Conservation (phyloP, 2,888 invertebrate species). For the Cephalotes varians region DNA sequence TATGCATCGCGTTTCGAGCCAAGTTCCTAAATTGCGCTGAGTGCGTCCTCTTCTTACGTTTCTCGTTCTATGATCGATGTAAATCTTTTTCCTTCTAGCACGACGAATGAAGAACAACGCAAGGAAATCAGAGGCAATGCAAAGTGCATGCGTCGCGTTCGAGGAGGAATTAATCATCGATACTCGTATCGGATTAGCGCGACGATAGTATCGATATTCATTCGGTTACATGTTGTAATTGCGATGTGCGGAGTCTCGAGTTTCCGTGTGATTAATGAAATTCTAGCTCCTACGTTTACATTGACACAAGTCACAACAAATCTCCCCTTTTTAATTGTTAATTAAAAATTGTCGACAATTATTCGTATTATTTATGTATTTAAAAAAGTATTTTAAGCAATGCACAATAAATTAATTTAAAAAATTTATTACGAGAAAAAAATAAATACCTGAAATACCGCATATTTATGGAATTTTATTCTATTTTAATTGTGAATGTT, state of each 20-base stretch:
- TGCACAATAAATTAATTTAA: neutral
- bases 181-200: conserved; percentile 25
- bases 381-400: neutral
- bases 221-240: neutral
- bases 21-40: conserved; percentile 47
- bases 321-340: neutral
- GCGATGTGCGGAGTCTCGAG: neutral
- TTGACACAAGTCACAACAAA: neutral
- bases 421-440: neutral
- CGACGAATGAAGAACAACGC: neutral
- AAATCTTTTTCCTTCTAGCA: conserved; percentile 2
- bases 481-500: neutral
- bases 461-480: neutral
- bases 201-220: conserved; percentile 9
- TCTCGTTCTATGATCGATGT: neutral
- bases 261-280: neutral
- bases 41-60: neutral
- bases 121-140: conserved; percentile 9
- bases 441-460: neutral
- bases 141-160: conserved; percentile 16
- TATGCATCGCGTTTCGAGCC: conserved; percentile 15
- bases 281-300: neutral
- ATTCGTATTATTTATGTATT: neutral
- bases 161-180: conserved; percentile 21
- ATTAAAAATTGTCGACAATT: too few relatives aligned